These are phyloP conservation scores for Micronycteris hirsuta DNA, from an alignment of 2,113 vertebrate genomes.

Conservation along the genomic window DNA sequence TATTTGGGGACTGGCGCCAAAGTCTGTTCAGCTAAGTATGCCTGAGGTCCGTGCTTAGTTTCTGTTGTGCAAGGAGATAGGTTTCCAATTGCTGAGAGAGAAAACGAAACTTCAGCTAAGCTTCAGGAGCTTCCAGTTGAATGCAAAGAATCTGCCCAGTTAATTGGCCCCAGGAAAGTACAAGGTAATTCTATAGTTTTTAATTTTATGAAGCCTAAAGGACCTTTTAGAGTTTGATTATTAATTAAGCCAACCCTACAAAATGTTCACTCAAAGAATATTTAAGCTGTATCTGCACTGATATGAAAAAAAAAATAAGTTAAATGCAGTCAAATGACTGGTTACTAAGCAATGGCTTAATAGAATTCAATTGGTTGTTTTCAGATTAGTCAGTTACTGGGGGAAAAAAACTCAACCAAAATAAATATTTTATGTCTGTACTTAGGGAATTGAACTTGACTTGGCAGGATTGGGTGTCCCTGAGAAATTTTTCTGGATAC, in stretches of 20 bases:
- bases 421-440: background rate
- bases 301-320: background rate
- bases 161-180: slow-evolving; percentile 8
- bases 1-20: background rate
- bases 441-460: background rate
- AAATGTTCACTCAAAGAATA: background rate
- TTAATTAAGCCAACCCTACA: slow-evolving; percentile 42
- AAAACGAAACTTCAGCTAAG: slow-evolving; percentile 50
- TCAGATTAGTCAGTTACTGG: background rate
- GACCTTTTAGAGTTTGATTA: background rate
- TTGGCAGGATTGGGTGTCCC: background rate
- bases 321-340: background rate
- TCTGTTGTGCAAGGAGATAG: slow-evolving; percentile 13
- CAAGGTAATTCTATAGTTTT: slow-evolving; percentile 38
- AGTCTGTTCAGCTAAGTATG: background rate
- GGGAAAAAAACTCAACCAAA: background rate
- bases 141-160: slow-evolving; percentile 40
- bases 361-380: background rate
- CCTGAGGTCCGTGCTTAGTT: background rate
- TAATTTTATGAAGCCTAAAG: slow-evolving; percentile 10
- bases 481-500: background rate
- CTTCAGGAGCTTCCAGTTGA: background rate
- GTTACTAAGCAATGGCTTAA: background rate
- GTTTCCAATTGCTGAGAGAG: background rate
- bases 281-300: background rate